Evolutionary conservation across 2,888 invertebrate genomes (phyloP), one percentile per base, ranked within the genome.

Genomic region (Yponomeuta plumbellus): DNA sequence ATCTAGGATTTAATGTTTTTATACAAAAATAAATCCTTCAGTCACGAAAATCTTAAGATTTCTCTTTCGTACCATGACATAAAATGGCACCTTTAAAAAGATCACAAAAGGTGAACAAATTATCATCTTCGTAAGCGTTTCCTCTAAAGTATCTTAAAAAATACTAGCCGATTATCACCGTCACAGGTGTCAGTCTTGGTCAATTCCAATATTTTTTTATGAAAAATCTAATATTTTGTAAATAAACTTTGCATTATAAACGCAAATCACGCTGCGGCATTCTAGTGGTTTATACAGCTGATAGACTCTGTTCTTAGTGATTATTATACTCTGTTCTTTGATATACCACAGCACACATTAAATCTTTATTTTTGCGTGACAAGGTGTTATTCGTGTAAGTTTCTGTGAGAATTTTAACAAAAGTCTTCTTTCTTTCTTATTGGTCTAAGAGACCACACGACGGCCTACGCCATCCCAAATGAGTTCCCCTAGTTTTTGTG

Each of bases 101-200:
- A 73, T 71, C 68, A 73, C n/a, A 70, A 68, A 70, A 74, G 66
- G 68, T 66, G 67, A 65, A 17, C 66, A 68, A 67, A 57, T n/a
- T 62, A 66, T 67, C 68, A 67, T 67, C 23, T 67, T 64, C 69
- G 68, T 69, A 67, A 72, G 10, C 59, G 11, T 11, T 52, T 52
- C 3, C 11, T 22, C n/a, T 20, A 56, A 52, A 52, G 4, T n/a
- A 58, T 58, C 58, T 22, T 58, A 58, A 21, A 58, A 58, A 58
- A 58, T 58, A 58, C n/a, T 56, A 56, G n/a, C 34, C 21, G 11
- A 6, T 23, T 57, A 56, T 57, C 65, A 63, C 8, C 63, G 11
- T 20, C 34, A 65, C n/a, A 23, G 56, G 56, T 56, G 65, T 65
- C 65, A 64, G 65, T 65, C 65, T 65, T 57, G 26, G 26, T 44